Conservation (phyloP, 2,113 vertebrate genomes). For the Pelodiscus sinensis region DNA sequence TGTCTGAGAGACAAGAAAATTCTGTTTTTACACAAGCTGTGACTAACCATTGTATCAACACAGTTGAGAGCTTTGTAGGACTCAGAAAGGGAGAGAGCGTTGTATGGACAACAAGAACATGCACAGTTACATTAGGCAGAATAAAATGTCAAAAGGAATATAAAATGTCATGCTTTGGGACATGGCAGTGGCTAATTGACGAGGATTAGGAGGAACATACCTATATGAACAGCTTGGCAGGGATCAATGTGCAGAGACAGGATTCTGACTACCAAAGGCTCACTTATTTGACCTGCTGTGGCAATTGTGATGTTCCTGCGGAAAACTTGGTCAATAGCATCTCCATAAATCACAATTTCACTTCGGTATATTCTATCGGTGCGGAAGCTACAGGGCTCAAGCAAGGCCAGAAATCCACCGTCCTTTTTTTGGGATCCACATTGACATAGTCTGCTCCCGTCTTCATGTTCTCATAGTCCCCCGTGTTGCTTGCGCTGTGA, state of each 20-base stretch:
- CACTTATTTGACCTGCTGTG: background rate
- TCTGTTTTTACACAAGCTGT: background rate
- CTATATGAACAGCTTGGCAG: background rate
- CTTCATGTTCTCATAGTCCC: conserved; percentile 64
- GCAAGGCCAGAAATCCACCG: conserved; percentile 23
- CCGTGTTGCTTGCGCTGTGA: fast-evolving
- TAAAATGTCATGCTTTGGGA: background rate
- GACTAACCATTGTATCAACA: background rate
- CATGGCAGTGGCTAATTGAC: background rate
- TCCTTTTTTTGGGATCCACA: conserved; percentile 45
- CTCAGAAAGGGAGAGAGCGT: background rate
- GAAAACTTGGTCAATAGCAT: background rate
- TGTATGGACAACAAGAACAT: background rate
- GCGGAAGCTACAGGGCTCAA: background rate
- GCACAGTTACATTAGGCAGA: background rate
- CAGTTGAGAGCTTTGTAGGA: background rate
- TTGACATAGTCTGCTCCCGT: conserved; percentile 63
- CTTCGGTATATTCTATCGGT: conserved; percentile 55
- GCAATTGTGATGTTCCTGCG: background rate
- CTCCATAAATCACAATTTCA: conserved; percentile 44
- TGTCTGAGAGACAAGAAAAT: background rate
- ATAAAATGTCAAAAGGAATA: background rate
- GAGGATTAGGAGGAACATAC: background rate
- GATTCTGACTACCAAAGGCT: background rate
- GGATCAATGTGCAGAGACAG: background rate